Percentiles rank a stretch among this genome's conserved stretches.
Conservation (phyloP, 2,888 invertebrate species). For the Hirtodrosophila alboralis region DNA sequence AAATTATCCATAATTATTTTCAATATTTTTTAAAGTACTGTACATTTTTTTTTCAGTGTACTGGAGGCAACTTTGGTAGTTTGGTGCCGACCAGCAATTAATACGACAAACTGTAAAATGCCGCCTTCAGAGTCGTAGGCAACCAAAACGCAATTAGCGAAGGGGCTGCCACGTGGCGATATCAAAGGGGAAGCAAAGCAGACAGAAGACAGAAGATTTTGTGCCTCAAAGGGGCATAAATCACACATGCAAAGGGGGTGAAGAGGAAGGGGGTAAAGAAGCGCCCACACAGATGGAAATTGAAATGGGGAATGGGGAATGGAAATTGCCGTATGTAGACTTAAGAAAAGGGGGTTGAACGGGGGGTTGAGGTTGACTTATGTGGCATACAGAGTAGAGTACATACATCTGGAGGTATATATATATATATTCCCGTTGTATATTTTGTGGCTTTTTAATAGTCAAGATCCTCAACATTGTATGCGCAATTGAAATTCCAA, state of each 20-base stretch:
- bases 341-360: neutral
- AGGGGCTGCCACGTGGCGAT: slow-evolving; percentile 47
- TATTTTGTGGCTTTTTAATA: slow-evolving; percentile 76
- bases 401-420: slow-evolving; percentile 44
- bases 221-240: slow-evolving; percentile 68
- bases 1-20: no score
- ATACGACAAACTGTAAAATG: slow-evolving; percentile 79
- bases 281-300: slow-evolving; percentile 61
- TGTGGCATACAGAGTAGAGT: slow-evolving; percentile 61
- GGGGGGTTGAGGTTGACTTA: slow-evolving; percentile 59
- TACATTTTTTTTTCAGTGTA: slow-evolving; percentile 30
- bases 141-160: slow-evolving; percentile 71
- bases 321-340: no score
- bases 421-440: no score
- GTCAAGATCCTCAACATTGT: slow-evolving; percentile 69
- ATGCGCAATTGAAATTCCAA: slow-evolving; percentile 76
- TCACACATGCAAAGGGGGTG: slow-evolving; percentile 46
- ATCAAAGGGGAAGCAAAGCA: slow-evolving; percentile 66
- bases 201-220: slow-evolving; percentile 46
- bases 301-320: neutral
- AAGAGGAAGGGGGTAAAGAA: neutral
- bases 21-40: neutral
- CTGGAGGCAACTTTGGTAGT: slow-evolving; percentile 15
- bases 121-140: slow-evolving; percentile 36
- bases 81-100: slow-evolving; percentile 64